Conservation (phyloP, 2,113 vertebrate genomes). For the Zootoca vivipara region DNA sequence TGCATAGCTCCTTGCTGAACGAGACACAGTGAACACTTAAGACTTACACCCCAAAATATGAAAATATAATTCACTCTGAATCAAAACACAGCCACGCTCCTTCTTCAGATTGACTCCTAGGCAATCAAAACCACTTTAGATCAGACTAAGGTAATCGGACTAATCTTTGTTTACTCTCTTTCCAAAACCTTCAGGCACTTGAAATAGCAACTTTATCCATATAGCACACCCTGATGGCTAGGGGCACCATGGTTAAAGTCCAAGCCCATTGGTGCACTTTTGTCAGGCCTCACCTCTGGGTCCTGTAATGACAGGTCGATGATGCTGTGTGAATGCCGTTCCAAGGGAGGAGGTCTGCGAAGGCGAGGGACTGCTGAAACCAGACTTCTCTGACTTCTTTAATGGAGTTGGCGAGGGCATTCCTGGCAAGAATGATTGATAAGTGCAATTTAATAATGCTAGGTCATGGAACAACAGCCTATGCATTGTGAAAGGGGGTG, state of each 20-base stretch:
- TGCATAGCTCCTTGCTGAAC: constrained; percentile 29
- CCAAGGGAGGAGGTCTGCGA: constrained; percentile 91
- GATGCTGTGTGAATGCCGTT: constrained; percentile 96
- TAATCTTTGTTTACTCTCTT: neutral
- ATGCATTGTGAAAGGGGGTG: constrained; percentile 80
- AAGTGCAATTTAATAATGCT: constrained; percentile 88
- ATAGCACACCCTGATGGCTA: neutral
- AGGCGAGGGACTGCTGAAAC: constrained; percentile 93
- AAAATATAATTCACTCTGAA: neutral
- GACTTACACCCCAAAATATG: neutral
- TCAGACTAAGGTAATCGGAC: constrained; percentile 24
- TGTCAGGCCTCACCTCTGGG: constrained; percentile 92
- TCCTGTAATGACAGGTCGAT: constrained; percentile 97
- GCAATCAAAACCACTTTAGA: neutral
- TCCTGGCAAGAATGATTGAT: constrained; percentile 93
- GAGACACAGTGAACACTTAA: constrained; percentile 6
- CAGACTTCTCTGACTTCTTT: constrained; percentile 98
- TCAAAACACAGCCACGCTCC: neutral
- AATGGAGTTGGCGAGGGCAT: constrained; percentile 93
- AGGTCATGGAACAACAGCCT: constrained; percentile 81
- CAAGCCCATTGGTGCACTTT: constrained; percentile 40
- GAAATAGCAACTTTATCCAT: constrained; percentile 28
- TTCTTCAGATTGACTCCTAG: neutral
- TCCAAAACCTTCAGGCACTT: neutral
- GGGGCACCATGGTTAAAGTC: constrained; percentile 2